Evolutionary conservation across 2,113 vertebrate genomes (phyloP).

Genomic region (Colius striatus): DNA sequence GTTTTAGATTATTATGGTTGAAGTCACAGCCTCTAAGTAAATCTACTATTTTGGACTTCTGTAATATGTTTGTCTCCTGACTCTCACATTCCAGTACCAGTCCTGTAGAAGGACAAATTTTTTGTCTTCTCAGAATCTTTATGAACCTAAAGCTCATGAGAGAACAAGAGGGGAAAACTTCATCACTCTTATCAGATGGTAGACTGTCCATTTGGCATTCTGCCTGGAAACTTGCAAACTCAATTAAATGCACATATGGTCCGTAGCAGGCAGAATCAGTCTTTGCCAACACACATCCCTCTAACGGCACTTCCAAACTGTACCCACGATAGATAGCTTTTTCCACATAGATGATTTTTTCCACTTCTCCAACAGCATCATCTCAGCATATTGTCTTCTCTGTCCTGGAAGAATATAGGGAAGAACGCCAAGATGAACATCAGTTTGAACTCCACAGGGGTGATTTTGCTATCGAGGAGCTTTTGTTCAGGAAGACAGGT

Average conservation of each 20-base stretch:
- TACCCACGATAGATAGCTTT: slow-evolving; percentile 12
- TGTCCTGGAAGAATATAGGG: slow-evolving; percentile 42
- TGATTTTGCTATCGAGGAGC: slow-evolving; percentile 54
- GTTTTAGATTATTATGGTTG: not conserved
- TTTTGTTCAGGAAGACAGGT: slow-evolving; percentile 75
- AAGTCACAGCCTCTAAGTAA: not conserved
- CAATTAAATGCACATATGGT: slow-evolving; percentile 77
- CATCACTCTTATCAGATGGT: slow-evolving; percentile 52
- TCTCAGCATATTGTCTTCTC: slow-evolving; percentile 44
- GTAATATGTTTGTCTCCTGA: not conserved
- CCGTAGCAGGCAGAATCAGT: slow-evolving; percentile 58
- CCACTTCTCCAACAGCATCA: slow-evolving; percentile 36
- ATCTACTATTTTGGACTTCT: not conserved
- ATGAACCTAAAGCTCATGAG: not conserved
- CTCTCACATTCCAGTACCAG: not conserved
- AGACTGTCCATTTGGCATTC: slow-evolving; percentile 68
- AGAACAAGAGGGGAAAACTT: slow-evolving; percentile 21
- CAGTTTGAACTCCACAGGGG: slow-evolving; percentile 41
- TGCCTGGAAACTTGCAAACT: slow-evolving; percentile 76
- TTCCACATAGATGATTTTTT: slow-evolving; percentile 39
- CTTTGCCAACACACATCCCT: slow-evolving; percentile 64
- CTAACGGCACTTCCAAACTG: slow-evolving; percentile 43
- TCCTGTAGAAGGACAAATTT: not conserved
- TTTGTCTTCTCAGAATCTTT: not conserved
- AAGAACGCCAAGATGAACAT: slow-evolving; percentile 53